phyloP scores from a whole-genome alignment of 1,140 invertebrate genomes.

The Neocloeon triangulifer region DNA sequence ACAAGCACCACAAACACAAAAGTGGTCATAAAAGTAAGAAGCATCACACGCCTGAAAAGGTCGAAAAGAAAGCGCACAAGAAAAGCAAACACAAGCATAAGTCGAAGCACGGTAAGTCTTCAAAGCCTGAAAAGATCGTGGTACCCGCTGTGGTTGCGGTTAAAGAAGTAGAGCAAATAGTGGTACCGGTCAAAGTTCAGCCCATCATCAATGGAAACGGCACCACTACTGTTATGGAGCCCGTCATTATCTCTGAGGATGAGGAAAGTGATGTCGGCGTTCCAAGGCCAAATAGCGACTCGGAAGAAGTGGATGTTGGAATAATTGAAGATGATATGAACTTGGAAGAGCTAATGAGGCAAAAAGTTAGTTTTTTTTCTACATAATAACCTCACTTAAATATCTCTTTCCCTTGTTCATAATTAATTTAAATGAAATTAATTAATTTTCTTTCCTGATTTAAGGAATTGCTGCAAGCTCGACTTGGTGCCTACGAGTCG shows the following conservation, averaged over 20 bases:
- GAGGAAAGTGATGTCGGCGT: neutral
- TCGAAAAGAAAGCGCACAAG: slow-evolving; percentile 8
- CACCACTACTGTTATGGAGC: neutral
- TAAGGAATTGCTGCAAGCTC: slow-evolving; percentile 30
- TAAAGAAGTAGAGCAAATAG: neutral
- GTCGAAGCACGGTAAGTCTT: slow-evolving; percentile 4
- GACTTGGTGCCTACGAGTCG: slow-evolving; percentile 21
- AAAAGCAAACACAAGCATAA: slow-evolving; percentile 18
- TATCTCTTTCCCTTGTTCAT: no score
- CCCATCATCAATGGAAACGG: neutral
- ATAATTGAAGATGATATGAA: slow-evolving; percentile 69
- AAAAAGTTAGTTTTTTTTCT: slow-evolving; percentile 33
- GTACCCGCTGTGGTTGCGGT: neutral
- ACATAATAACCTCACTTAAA: neutral
- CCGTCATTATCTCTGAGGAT: neutral
- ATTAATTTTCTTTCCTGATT: slow-evolving; percentile 6
- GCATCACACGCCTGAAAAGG: slow-evolving; percentile 11
- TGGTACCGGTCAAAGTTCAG: neutral
- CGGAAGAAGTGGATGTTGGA: slow-evolving; percentile 42
- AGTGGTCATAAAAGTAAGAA: slow-evolving; percentile 20
- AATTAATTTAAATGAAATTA: neutral
- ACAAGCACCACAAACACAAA: slow-evolving; percentile 27
- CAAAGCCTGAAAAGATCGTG: neutral
- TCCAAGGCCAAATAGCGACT: slow-evolving; percentile 35
- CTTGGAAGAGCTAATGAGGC: slow-evolving; percentile 67